Evolutionary conservation across 2,113 vertebrate species (phyloP), one percentile per base, ranked within the genome.

Genomic region (Pedionomus torquatus): DNA sequence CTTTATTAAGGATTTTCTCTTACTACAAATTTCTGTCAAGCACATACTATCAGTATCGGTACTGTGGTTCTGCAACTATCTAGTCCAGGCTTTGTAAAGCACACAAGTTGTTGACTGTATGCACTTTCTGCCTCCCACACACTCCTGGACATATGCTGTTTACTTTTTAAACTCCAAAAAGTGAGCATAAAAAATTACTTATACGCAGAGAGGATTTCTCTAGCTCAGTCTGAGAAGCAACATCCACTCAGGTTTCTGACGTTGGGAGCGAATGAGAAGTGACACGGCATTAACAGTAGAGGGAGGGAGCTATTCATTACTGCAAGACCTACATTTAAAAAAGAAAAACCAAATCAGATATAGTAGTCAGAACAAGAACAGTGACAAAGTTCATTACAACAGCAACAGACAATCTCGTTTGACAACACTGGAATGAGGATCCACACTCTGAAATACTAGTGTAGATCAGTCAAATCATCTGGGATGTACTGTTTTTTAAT

Each of bases 131-230:
- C 95, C 79, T 95, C 95, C 97, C 60, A 97, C 96, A 95, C 78
- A 78, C 54, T 90, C 85, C 87, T 77, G 94, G 93, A 96, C 96
- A 97, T 97, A 97, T 97, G 97, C 79, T 97, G 95, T 97, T 97
- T 97, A 96, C 91, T 97, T 97, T 94, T 93, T 66, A 94, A 97
- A 97, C 66, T 97, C 96, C 87, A 96, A 91, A 87, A 95, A 95
- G 93, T 94, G 96, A 96, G 86, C 87, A 94, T 83, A 91, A 85
- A 82, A 98, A 96, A 95, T 90, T 93, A 91, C 87, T 97, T 95
- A 64, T 96, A 63, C 91, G 48, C 71, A 69, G 91, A 61, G 71
- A 94, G 90, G 61, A 90, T 93, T 94, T 96, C 54, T 91, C 89
- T 76, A 81, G 83, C 75, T 90, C 78, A 82, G 90, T 76, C 91